Evolutionary conservation across 1,140 invertebrate genomes (phyloP).

Genomic region (Pseudoatta argentina): DNA sequence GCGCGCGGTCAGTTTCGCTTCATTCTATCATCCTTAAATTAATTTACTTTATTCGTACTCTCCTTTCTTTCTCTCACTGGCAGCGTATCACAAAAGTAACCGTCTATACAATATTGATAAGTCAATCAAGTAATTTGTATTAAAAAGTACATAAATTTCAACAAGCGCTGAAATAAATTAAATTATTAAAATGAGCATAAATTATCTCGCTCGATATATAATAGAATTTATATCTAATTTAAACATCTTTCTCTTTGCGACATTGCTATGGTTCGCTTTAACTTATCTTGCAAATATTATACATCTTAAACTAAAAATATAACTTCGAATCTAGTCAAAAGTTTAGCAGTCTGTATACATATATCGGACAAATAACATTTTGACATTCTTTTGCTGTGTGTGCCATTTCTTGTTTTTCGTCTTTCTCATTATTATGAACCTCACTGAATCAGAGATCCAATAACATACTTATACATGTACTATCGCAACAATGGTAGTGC

Average conservation of each 20-base stretch:
- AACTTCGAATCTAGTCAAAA: background rate
- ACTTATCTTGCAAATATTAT: conserved; percentile 4
- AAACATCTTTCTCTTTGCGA: background rate
- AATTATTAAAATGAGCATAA: conserved; percentile 28
- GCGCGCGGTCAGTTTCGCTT: background rate
- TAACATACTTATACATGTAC: background rate
- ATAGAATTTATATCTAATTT: conserved; percentile 14
- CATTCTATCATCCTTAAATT: conserved; percentile 44
- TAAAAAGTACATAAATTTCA: conserved; percentile 36
- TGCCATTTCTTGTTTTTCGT: too few species aligned
- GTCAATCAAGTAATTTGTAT: conserved; percentile 52
- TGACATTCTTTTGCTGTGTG: background rate
- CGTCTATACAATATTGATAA: conserved; percentile 4
- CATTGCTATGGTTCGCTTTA: background rate
- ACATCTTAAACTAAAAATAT: background rate
- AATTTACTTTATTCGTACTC: conserved; percentile 55
- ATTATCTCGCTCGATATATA: conserved; percentile 28
- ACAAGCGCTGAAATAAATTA: background rate
- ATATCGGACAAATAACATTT: conserved; percentile 8
- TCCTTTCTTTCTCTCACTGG: background rate
- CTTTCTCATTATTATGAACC: background rate
- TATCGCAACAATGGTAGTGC: background rate
- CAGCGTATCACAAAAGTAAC: conserved; percentile 31
- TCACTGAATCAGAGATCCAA: background rate
- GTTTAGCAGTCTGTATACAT: background rate